These are phyloP conservation scores for Carassius auratus DNA, from an alignment of 2,113 vertebrate species.

Conservation along the genomic window DNA sequence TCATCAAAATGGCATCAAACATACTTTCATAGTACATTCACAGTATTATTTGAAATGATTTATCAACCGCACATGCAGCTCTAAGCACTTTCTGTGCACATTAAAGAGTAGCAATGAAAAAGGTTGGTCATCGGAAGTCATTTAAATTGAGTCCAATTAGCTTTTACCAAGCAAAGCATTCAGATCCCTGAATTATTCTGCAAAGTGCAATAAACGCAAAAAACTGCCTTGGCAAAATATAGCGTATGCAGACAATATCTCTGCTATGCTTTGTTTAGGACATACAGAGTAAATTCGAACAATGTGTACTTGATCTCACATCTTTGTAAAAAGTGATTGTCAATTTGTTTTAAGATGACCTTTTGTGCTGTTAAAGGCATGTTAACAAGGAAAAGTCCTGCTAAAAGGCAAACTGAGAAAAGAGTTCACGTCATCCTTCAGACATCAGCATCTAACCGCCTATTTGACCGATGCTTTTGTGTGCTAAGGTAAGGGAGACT, in stretches of 20 bases:
- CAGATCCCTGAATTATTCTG: not conserved
- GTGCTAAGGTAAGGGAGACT: constrained; percentile 8
- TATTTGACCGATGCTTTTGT: not conserved
- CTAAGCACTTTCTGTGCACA: not conserved
- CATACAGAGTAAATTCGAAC: not conserved
- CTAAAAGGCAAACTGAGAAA: not conserved
- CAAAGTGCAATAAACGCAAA: not conserved
- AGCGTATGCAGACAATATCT: not conserved
- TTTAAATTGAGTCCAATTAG: not conserved
- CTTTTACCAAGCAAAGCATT: not conserved
- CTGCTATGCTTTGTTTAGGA: constrained; percentile 3
- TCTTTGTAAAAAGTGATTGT: not conserved
- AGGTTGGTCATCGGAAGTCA: not conserved
- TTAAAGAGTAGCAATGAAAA: not conserved
- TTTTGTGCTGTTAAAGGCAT: not conserved
- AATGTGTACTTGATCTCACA: not conserved
- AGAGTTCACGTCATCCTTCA: not conserved
- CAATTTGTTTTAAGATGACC: not conserved
- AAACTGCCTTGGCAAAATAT: not conserved
- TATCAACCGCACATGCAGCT: not conserved
- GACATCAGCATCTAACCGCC: not conserved
- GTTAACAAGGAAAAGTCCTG: not conserved
- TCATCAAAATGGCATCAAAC: not conserved
- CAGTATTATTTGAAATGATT: not conserved
- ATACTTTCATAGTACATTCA: not conserved